Evolutionary conservation across 2,797 vertebrate species (phyloP).

Genomic region (Arnoldichthys spilopterus): DNA sequence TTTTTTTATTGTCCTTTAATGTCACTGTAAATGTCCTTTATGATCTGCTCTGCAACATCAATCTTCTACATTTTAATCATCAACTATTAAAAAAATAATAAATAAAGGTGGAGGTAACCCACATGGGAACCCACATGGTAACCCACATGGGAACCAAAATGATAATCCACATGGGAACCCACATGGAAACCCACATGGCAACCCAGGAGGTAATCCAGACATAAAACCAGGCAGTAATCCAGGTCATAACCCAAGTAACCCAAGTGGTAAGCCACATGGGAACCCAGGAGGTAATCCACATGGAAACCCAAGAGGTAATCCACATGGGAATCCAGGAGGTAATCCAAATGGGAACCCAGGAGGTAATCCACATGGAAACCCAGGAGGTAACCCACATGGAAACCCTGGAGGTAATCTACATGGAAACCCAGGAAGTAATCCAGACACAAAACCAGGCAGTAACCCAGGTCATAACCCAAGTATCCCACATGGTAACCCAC

Average conservation of each 20-base stretch:
- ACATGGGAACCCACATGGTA: constrained; percentile 12
- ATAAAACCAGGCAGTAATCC: background rate
- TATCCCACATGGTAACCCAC: background rate
- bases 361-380: constrained; percentile 13
- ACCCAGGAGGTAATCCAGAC: background rate
- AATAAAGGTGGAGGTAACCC: constrained; percentile 45
- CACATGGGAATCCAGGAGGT: background rate
- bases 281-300: background rate
- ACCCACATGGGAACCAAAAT: background rate
- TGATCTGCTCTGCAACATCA: constrained; percentile 29
- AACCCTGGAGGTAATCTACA: background rate
- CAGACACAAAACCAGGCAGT: background rate
- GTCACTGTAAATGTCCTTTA: constrained; percentile 25
- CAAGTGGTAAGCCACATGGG: too few relatives aligned
- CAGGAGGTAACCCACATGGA: constrained; percentile 14
- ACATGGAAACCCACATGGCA: background rate
- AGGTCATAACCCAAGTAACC: background rate
- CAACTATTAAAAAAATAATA: constrained; percentile 5
- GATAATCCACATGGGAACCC: background rate
- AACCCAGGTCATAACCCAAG: too few relatives aligned
- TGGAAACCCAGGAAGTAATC: background rate
- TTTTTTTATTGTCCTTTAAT: constrained; percentile 36
- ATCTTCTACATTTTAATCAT: constrained; percentile 29
- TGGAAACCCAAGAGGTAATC: constrained; percentile 23
- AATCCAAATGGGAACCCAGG: background rate